These are phyloP conservation scores for Oceanites oceanicus DNA, from an alignment of 2,113 vertebrate genomes.

Conservation along the genomic window DNA sequence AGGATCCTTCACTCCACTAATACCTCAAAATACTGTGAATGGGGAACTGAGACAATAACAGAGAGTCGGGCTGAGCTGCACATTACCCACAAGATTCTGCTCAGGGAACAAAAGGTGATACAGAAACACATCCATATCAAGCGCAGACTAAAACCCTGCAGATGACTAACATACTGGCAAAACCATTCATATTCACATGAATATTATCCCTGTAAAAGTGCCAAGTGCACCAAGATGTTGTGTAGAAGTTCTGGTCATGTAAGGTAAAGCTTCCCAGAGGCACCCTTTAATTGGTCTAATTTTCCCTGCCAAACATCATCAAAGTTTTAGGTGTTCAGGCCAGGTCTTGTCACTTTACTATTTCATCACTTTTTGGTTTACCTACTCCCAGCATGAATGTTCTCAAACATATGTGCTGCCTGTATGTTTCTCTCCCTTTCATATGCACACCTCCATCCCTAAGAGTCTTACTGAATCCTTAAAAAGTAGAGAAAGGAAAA, in stretches of 20 bases:
- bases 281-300: slow-evolving; percentile 37
- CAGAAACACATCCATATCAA: background rate
- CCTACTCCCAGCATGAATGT: background rate
- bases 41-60: background rate
- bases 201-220: background rate
- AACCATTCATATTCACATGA: slow-evolving; percentile 24
- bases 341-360: slow-evolving; percentile 65
- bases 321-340: slow-evolving; percentile 69
- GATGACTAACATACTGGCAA: slow-evolving; percentile 17
- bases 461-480: background rate
- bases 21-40: background rate
- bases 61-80: background rate
- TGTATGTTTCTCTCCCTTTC: background rate
- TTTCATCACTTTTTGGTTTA: slow-evolving; percentile 59
- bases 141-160: background rate
- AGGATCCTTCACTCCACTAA: background rate
- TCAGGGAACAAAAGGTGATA: slow-evolving; percentile 16
- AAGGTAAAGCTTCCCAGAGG: slow-evolving; percentile 58
- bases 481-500: background rate
- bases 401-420: background rate
- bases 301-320: slow-evolving; percentile 63
- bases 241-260: slow-evolving; percentile 35
- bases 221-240: background rate
- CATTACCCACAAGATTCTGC: background rate
- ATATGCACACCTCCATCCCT: background rate